These are phyloP conservation scores for Callyntrura guangdongensis DNA, from an alignment of 2,888 invertebrate species.

Conservation along the genomic window DNA sequence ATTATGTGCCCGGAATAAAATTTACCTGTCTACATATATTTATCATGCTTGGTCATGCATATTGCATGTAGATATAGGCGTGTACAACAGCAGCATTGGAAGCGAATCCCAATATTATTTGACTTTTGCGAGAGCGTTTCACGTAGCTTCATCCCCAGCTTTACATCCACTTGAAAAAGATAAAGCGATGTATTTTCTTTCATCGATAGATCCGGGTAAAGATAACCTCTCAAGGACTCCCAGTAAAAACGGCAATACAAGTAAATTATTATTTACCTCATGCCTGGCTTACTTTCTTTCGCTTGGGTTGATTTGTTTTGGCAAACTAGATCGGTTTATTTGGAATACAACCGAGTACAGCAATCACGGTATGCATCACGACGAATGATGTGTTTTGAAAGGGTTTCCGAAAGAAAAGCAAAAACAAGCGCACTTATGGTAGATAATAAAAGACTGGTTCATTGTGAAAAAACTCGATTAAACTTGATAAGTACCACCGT, in stretches of 20 bases:
- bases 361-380: conserved; percentile 32
- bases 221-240: conserved; percentile 46
- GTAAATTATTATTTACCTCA: conserved; percentile 70
- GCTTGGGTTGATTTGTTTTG: conserved; percentile 1
- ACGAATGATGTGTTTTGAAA: neutral
- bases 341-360: neutral
- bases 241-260: conserved; percentile 27
- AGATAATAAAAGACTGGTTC: neutral
- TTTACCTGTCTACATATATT: neutral
- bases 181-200: conserved; percentile 8
- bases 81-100: no score
- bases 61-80: no score
- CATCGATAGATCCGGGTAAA: conserved; percentile 28
- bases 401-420: neutral
- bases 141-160: no score
- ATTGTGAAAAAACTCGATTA: neutral
- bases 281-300: conserved; percentile 45
- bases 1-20: neutral
- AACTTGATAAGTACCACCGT: neutral
- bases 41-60: neutral
- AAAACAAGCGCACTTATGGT: conserved; percentile 14
- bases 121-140: neutral
- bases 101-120: neutral
- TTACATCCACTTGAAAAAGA: neutral
- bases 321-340: neutral